These are phyloP conservation scores for Nycticryphes semicollaris DNA, from an alignment of 2,113 vertebrate genomes.

Conservation along the genomic window DNA sequence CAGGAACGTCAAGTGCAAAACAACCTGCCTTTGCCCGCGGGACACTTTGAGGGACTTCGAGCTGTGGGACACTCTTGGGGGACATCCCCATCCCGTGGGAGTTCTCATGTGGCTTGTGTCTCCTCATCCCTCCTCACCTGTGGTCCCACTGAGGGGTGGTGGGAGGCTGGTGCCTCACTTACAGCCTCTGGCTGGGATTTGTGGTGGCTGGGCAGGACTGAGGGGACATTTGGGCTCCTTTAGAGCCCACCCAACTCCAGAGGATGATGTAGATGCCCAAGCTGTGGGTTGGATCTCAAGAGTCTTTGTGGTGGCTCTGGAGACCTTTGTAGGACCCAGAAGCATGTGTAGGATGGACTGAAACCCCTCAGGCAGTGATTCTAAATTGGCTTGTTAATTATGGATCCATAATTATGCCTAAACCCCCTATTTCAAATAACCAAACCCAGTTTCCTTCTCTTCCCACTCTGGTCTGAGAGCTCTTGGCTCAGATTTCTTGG, in stretches of 20 bases:
- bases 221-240: not conserved
- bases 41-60: accelerated
- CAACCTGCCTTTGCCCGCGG: not conserved
- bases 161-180: not conserved
- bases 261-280: not conserved
- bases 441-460: not conserved
- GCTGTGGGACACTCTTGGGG: not conserved
- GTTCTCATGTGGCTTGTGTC: not conserved
- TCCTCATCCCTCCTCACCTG: not conserved
- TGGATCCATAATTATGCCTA: not conserved
- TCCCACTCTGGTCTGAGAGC: not conserved
- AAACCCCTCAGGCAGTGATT: not conserved
- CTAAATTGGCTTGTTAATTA: not conserved
- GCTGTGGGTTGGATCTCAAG: not conserved
- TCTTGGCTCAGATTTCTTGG: not conserved
- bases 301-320: not conserved
- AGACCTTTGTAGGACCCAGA: not conserved
- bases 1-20: not conserved
- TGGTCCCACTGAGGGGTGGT: not conserved
- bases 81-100: not conserved
- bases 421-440: not conserved
- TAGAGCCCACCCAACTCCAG: not conserved
- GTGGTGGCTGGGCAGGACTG: not conserved
- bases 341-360: not conserved
- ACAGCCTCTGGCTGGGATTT: not conserved